Evolutionary conservation across 1,140 invertebrate genomes (phyloP), one percentile per base, ranked within the genome.

Genomic region (Teleogryllus occipitalis): DNA sequence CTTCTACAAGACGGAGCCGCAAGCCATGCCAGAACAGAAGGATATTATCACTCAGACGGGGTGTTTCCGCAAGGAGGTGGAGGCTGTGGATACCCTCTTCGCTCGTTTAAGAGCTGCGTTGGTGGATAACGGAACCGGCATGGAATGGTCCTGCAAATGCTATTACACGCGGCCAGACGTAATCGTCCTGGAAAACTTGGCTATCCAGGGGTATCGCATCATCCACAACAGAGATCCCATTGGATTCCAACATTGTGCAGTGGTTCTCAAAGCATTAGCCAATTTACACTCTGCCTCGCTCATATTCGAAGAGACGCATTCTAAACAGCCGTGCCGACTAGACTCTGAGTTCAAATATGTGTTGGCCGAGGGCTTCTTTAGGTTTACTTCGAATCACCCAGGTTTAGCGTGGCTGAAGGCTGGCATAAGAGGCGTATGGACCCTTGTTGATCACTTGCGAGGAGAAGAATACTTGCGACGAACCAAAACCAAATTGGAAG

Each of bases 391-490:
- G 54, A 76, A 80, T 21, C 79, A 80, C 72, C 79, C 75, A 47
- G 79, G 79, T 46, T 77, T 76, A 27, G 47, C 76, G 73, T 77
- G 76, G 49, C 48, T 80, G 47, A 73, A 65, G 47, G 65, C 79
- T 10, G 74, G 47, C 47, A 80, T 80, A 14, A 77, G 77, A 27
- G 76, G 74, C 12, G 18, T 80, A 22, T 75, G 73, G 49, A 72
- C 7, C 21, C 15, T 80, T 8, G 21, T 80, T 8, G 76, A 49
- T 10, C 73, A 54, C 15, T 65, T 76, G 21, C 76, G 85, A 10
- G 82, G 83, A 65, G 84, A 76, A 18, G 27, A 18, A 6, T 22
- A 27, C 0, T 75, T 80, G 14, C n/a, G 14, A 15, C 39, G 84
- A 8, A 49, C 49, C 10, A 77, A 80, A 77, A 54, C 76, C 15